phyloP scores from a whole-genome alignment of 2,113 vertebrate genomes.

The Nansenia antarctica region DNA sequence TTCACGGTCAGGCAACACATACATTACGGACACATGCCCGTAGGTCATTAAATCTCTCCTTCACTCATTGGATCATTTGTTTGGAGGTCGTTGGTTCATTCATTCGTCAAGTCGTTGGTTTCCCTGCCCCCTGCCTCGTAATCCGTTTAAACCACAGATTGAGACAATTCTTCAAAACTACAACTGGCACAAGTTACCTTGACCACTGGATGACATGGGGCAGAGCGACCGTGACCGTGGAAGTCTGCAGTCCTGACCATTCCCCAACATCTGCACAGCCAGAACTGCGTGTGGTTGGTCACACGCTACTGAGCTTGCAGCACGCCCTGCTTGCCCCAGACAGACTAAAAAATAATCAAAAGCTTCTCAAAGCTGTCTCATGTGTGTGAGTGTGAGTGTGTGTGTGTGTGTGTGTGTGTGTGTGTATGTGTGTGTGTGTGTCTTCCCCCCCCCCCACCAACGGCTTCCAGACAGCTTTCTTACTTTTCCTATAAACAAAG shows the following conservation, averaged over 20 bases:
- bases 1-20: too few relatives aligned
- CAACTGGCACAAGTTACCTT: too few relatives aligned
- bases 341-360: constrained; percentile 55
- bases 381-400: not conserved
- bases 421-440: not conserved
- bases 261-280: constrained; percentile 45
- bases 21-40: too few relatives aligned
- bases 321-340: constrained; percentile 33
- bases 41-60: too few relatives aligned
- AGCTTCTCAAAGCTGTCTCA: constrained; percentile 23
- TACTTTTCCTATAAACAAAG: constrained; percentile 30
- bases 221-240: not conserved
- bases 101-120: too few relatives aligned
- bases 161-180: too few relatives aligned
- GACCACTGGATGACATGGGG: too few relatives aligned
- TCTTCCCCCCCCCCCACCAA: constrained; percentile 23
- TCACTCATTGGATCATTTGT: too few relatives aligned
- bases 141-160: too few relatives aligned
- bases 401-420: not conserved
- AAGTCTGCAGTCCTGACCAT: not conserved
- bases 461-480: constrained; percentile 58
- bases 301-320: constrained; percentile 39
- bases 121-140: too few relatives aligned
- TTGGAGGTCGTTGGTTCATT: too few relatives aligned
- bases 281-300: constrained; percentile 24